Percentiles rank a stretch among this genome's conserved stretches.
These are phyloP conservation scores for Scaptomyza parva DNA, from an alignment of 2,888 invertebrate species.

Conservation along the genomic window DNA sequence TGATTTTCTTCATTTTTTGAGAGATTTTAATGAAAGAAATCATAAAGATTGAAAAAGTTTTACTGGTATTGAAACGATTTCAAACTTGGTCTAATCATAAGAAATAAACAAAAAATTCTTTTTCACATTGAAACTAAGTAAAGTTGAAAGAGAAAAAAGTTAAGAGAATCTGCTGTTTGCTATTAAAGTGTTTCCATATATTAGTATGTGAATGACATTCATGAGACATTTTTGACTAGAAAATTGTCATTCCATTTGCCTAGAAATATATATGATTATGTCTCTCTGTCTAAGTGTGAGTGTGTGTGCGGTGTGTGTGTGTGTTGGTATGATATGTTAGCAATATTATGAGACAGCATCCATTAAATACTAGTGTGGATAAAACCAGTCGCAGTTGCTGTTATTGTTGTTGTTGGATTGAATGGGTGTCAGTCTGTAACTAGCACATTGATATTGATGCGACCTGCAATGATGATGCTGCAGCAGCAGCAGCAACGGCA, in stretches of 20 bases:
- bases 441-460: slow-evolving; percentile 67
- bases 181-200: neutral
- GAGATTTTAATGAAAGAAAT: too few relatives aligned
- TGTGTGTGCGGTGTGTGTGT: neutral
- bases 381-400: slow-evolving; percentile 20
- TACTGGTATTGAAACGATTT: too few relatives aligned
- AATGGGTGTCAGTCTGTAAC: slow-evolving; percentile 75
- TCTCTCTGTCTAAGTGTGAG: neutral
- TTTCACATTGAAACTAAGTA: neutral
- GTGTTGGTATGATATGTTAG: slow-evolving; percentile 8
- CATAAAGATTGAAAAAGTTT: too few relatives aligned
- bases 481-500: slow-evolving; percentile 17
- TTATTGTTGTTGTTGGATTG: slow-evolving; percentile 26
- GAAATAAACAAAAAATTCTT: too few relatives aligned
- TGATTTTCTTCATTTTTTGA: too few relatives aligned
- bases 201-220: neutral
- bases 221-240: neutral
- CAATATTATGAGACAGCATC: slow-evolving; percentile 33
- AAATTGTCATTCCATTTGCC: neutral
- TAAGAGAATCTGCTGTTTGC: too few relatives aligned
- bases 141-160: neutral
- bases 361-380: slow-evolving; percentile 26
- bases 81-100: too few relatives aligned
- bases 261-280: neutral
- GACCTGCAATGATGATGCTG: slow-evolving; percentile 28